A percentile compares a stretch with the other conserved stretches of the same genome.
phyloP scores from a whole-genome alignment of 2,113 vertebrate species.

The Etheostoma cragini region DNA sequence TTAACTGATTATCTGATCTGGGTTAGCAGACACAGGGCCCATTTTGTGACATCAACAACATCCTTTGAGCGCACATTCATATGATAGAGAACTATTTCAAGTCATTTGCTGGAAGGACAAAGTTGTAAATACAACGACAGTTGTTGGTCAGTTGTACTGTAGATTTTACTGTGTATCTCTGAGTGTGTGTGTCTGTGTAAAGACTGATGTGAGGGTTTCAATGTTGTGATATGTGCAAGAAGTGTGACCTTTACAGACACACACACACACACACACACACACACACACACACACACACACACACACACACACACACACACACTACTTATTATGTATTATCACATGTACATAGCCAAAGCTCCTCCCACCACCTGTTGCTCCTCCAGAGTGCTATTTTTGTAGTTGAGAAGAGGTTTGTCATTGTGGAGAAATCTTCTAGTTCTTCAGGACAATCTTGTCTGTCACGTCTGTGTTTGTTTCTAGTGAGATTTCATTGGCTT shows the following conservation, averaged over 20 bases:
- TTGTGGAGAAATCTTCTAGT: constrained; percentile 47
- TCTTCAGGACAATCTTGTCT: constrained; percentile 18
- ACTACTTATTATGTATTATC: constrained; percentile 34
- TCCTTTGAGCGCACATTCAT: background rate
- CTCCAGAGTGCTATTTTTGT: constrained; percentile 67
- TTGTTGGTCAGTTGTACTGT: background rate
- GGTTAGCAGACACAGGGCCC: constrained; percentile 2
- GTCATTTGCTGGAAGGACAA: background rate
- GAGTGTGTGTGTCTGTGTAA: background rate
- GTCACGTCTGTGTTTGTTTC: background rate
- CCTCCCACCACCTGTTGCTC: constrained; percentile 66
- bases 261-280: too few species aligned
- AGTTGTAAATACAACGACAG: background rate
- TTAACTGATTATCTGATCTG: constrained; percentile 40
- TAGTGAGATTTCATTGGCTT: background rate
- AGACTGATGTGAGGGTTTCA: background rate
- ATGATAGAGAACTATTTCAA: background rate
- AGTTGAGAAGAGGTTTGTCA: constrained; percentile 61
- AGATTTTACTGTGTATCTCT: background rate
- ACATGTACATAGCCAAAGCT: constrained; percentile 13
- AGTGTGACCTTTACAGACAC: background rate
- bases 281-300: background rate
- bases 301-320: background rate
- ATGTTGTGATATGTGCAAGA: background rate
- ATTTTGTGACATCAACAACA: constrained; percentile 28